phyloP scores from a whole-genome alignment of 2,797 vertebrate genomes.

The Gymnothorax reevesii region DNA sequence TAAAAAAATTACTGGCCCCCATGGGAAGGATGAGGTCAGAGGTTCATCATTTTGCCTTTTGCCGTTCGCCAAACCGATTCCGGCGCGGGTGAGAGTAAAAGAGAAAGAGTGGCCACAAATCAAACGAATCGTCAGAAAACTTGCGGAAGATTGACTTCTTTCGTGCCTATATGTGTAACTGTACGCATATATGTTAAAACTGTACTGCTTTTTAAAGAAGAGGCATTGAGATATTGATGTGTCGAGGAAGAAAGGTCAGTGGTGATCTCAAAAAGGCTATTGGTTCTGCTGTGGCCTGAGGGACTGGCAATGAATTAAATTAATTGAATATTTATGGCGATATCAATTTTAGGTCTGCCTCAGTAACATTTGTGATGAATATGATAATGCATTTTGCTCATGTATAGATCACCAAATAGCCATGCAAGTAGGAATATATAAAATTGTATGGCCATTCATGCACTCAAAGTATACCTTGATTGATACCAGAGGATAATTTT shows the following conservation, averaged over 20 bases:
- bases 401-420: not conserved
- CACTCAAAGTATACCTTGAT: too few relatives aligned
- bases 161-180: slow-evolving; percentile 70
- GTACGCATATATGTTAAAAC: slow-evolving; percentile 68
- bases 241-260: slow-evolving; percentile 73
- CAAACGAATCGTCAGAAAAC: slow-evolving; percentile 63
- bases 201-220: slow-evolving; percentile 56
- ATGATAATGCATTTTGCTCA: not conserved
- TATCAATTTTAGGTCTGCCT: slow-evolving; percentile 70
- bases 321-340: slow-evolving; percentile 72
- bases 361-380: slow-evolving; percentile 60
- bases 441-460: too few relatives aligned
- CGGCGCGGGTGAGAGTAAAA: slow-evolving; percentile 42
- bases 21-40: slow-evolving; percentile 13
- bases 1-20: slow-evolving; percentile 16
- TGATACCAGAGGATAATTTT: slow-evolving; percentile 33
- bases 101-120: slow-evolving; percentile 57
- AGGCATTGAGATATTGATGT: slow-evolving; percentile 67
- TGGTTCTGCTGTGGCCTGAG: slow-evolving; percentile 67
- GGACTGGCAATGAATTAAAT: slow-evolving; percentile 66
- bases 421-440: too few relatives aligned
- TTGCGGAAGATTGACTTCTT: slow-evolving; percentile 65
- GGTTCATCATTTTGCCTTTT: not conserved
- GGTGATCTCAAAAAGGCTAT: slow-evolving; percentile 68
- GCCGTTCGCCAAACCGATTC: slow-evolving; percentile 36